Conservation (phyloP, 1,140 invertebrate genomes). For the Saccostrea echinata region DNA sequence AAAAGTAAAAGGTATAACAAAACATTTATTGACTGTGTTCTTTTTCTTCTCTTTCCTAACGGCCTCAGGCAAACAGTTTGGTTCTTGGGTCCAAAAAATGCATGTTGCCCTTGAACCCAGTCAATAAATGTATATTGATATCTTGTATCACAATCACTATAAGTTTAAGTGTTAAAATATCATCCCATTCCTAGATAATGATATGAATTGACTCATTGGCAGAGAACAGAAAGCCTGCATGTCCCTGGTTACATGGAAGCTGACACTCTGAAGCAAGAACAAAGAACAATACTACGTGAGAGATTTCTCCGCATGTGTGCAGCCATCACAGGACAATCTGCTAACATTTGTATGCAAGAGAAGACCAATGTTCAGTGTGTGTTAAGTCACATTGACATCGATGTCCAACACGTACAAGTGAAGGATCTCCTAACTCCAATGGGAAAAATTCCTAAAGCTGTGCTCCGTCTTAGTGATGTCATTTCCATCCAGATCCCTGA, state of each 20-base stretch:
- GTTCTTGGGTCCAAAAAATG: no score
- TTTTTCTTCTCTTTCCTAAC: no score
- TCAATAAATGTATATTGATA: no score
- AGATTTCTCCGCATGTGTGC: conserved; percentile 75
- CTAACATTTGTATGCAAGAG: conserved; percentile 70
- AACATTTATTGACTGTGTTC: no score
- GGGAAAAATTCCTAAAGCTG: conserved; percentile 75
- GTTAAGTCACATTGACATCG: conserved; percentile 72
- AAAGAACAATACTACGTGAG: conserved; percentile 74
- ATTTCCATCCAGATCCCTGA: conserved; percentile 67
- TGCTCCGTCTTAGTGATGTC: conserved; percentile 76
- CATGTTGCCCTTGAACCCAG: no score
- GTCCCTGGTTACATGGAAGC: conserved; percentile 42
- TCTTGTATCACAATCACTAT: no score
- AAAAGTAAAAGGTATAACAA: no score
- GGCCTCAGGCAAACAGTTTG: no score
- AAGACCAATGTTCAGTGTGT: conserved; percentile 69
- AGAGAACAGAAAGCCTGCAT: neutral
- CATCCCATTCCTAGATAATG: no score
- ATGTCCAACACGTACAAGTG: conserved; percentile 75
- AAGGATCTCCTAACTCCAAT: conserved; percentile 76
- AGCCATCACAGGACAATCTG: conserved; percentile 63
- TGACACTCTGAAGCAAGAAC: conserved; percentile 66
- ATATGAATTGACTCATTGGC: neutral
- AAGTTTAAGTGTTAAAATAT: no score